These are phyloP conservation scores for Puma concolor DNA, from an alignment of 2,113 vertebrate genomes.

Conservation along the genomic window DNA sequence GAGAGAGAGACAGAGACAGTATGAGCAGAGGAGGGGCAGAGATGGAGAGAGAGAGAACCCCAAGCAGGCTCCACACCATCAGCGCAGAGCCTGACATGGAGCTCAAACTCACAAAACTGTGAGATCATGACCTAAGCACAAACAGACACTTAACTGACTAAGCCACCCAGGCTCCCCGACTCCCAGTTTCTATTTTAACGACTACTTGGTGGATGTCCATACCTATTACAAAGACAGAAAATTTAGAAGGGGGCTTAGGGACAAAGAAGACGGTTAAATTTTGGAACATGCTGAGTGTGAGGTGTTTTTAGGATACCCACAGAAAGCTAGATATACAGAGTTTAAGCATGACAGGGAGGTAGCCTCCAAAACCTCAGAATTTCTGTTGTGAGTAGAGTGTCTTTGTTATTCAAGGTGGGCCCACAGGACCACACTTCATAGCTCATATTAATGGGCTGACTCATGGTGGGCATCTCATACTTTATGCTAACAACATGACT, in stretches of 20 bases:
- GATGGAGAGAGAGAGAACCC: too few relatives aligned
- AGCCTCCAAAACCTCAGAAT: background rate
- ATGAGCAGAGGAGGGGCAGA: too few relatives aligned
- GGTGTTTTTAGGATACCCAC: background rate
- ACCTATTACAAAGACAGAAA: background rate
- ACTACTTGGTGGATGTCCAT: background rate
- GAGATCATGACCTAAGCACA: too few relatives aligned
- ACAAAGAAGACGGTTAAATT: background rate
- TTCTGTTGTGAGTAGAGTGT: background rate
- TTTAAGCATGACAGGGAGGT: background rate
- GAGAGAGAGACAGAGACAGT: too few relatives aligned
- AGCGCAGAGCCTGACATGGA: too few relatives aligned
- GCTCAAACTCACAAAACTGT: too few relatives aligned
- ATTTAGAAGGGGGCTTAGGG: background rate
- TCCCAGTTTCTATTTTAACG: background rate
- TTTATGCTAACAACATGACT: background rate
- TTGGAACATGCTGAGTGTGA: background rate
- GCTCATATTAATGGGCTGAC: background rate
- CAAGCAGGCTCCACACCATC: too few relatives aligned
- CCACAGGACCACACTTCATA: background rate
- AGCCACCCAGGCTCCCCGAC: background rate
- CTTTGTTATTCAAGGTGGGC: background rate
- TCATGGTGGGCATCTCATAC: background rate
- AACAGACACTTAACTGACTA: too few relatives aligned
- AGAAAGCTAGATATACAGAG: background rate